A percentile compares a stretch with the other conserved stretches of the same genome.
Evolutionary conservation across 2,113 vertebrate genomes (phyloP).

Genomic region (Paratilapia polleni): DNA sequence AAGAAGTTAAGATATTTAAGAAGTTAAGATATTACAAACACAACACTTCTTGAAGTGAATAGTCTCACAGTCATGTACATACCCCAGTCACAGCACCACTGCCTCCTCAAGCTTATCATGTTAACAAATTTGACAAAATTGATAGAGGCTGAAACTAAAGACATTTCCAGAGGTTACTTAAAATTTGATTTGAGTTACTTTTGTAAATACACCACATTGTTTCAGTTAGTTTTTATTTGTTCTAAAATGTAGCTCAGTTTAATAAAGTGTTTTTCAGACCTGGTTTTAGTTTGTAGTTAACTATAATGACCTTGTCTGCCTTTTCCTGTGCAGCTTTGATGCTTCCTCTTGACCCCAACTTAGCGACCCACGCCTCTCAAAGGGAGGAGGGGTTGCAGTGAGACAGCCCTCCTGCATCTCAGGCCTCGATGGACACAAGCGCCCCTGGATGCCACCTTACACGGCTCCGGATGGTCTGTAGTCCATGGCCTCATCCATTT

Average conservation of each 20-base stretch:
- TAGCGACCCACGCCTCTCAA: conserved; percentile 34
- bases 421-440: conserved; percentile 47
- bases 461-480: conserved; percentile 38
- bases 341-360: conserved; percentile 79
- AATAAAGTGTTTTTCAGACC: not conserved
- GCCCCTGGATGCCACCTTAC: conserved; percentile 29
- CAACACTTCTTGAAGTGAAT: not conserved
- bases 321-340: conserved; percentile 72
- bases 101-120: not conserved
- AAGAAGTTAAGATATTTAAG: not conserved
- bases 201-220: not conserved
- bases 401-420: conserved; percentile 39
- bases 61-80: not conserved
- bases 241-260: not conserved
- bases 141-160: not conserved
- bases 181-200: not conserved
- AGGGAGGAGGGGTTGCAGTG: conserved; percentile 21
- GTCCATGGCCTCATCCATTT: conserved; percentile 50
- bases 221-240: not conserved
- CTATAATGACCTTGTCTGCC: not conserved
- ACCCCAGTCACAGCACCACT: not conserved
- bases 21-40: not conserved
- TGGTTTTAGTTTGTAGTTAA: not conserved
- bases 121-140: not conserved
- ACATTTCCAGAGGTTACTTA: not conserved